A percentile compares a stretch with the other conserved stretches of the same genome.
These are phyloP conservation scores for Tragelaphus scriptus DNA, from an alignment of 2,113 vertebrate species.

Conservation along the genomic window DNA sequence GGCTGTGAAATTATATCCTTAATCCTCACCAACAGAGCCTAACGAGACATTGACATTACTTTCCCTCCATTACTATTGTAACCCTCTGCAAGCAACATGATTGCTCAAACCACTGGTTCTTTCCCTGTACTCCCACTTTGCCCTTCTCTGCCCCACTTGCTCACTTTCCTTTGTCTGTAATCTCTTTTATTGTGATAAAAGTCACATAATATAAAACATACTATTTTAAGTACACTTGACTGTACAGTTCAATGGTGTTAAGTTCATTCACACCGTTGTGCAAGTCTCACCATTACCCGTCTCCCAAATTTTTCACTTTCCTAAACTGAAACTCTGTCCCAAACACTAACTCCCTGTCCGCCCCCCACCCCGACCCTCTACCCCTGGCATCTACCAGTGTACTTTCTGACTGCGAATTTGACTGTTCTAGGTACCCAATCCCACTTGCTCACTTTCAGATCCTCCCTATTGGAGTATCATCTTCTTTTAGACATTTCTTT, in stretches of 20 bases:
- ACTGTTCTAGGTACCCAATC: background rate
- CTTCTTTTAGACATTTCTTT: background rate
- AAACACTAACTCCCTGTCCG: background rate
- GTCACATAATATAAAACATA: background rate
- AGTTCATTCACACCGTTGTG: background rate
- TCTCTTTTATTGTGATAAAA: background rate
- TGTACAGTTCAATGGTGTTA: background rate
- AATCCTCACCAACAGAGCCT: background rate
- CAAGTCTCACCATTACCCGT: background rate
- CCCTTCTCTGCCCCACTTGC: background rate
- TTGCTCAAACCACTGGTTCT: background rate
- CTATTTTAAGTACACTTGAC: background rate
- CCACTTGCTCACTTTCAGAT: background rate
- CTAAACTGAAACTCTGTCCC: background rate
- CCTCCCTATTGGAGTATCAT: background rate
- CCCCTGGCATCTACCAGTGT: background rate
- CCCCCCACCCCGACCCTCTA: accelerated
- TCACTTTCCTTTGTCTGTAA: background rate
- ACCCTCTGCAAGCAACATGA: background rate
- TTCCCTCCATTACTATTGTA: background rate
- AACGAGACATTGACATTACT: background rate
- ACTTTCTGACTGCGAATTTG: background rate
- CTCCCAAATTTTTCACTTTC: background rate
- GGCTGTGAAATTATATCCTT: background rate
- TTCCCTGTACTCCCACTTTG: background rate